Evolutionary conservation across 1,140 invertebrate genomes (phyloP), one percentile per base, ranked within the genome.

Genomic region (Heliconius eleuchia): DNA sequence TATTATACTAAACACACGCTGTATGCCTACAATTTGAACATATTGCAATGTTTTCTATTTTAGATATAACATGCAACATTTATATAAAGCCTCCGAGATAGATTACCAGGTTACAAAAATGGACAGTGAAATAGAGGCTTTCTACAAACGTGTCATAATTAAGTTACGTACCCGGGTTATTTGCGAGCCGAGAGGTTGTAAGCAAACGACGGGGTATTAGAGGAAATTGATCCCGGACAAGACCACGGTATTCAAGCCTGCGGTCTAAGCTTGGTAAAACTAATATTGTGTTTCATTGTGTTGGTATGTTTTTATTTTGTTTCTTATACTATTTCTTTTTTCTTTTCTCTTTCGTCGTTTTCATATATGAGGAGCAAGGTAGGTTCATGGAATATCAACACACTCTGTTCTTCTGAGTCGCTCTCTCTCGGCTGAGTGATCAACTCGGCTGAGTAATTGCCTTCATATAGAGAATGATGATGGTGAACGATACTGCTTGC

Each of bases 201-300:
- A 30, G 30, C 27, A 55, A 34, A 74, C 23, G 37, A 2, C 37
- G n/a, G 52, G 50, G 52, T 19, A 39, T 74, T 57, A 46, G 73
- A 30, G 73, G 52, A 39, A 74, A 74, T 74, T 57, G 73, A 74
- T 74, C 52, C 73, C 5, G 30, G 13, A 74, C 73, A 74, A 74
- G 52, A 57, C 73, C 73, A 37, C 52, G 50, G 73, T 19, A 57
- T 57, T 74, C 23, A 66, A 23, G 11, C 57, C 23, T 13, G 23
- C 57, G 23, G 3, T 27, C 23, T 57, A 23, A n/a, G n/a, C 57
- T 60, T 60, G 23, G 57, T 27, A 60, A 27, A 60, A 42, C 11
- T 0, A 42, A 3, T 66, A 66, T 66, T 66, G 11, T 57, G 16
- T 19, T 57, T 23, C 6, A 42, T 42, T 42, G 1, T 57, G 50